A percentile compares a stretch with the other conserved stretches of the same genome.
These are phyloP conservation scores for Elgaria multicarinata DNA, from an alignment of 2,113 vertebrate genomes.

Conservation along the genomic window DNA sequence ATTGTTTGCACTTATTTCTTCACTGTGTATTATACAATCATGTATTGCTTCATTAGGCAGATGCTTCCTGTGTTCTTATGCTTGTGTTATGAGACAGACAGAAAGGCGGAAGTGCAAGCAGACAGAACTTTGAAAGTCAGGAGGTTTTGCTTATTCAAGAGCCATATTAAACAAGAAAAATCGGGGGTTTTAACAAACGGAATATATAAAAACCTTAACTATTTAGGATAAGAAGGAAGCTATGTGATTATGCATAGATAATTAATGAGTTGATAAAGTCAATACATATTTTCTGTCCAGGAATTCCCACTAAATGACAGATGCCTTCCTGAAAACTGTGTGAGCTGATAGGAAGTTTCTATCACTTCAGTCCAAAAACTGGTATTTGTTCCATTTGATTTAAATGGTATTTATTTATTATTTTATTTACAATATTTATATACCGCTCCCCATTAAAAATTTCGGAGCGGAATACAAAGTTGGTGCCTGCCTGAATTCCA, in stretches of 20 bases:
- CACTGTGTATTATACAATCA: conserved; percentile 5
- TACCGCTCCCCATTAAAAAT: too few species aligned
- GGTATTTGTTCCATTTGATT: neutral
- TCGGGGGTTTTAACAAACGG: neutral
- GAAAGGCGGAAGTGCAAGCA: conserved; percentile 3
- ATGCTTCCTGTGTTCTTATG: conserved; percentile 1
- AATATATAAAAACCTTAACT: neutral
- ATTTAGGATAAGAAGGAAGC: neutral
- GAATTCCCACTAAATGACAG: neutral
- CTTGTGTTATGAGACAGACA: neutral
- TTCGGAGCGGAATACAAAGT: too few species aligned
- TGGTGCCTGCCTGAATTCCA: too few species aligned
- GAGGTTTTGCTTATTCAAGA: neutral
- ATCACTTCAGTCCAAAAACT: neutral
- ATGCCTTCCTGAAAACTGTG: neutral
- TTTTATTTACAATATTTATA: too few species aligned
- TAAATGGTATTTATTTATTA: neutral
- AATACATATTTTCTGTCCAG: neutral
- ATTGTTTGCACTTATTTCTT: neutral
- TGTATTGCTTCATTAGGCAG: conserved; percentile 7
- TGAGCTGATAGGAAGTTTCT: neutral
- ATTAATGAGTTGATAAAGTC: neutral
- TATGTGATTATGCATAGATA: neutral
- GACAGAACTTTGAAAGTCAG: neutral
- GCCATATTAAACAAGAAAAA: neutral